phyloP scores from a whole-genome alignment of 2,113 vertebrate genomes.

The Protobothrops flavoviridis region DNA sequence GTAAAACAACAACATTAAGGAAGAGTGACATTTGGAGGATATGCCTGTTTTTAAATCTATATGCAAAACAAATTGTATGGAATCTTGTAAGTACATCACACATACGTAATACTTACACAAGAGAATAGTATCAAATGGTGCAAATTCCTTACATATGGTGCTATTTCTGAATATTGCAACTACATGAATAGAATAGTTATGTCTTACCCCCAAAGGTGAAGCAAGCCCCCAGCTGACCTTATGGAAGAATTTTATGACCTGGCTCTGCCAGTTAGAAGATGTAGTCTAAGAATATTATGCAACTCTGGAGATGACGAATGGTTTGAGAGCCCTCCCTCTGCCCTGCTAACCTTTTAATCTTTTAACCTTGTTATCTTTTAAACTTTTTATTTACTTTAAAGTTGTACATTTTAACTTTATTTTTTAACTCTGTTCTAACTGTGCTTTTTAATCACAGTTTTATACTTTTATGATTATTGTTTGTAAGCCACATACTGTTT shows the following conservation, averaged over 20 bases:
- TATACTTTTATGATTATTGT: not conserved
- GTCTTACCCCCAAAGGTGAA: not conserved
- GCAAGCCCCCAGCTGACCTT: not conserved
- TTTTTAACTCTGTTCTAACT: not conserved
- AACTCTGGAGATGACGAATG: not conserved
- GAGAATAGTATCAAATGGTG: not conserved
- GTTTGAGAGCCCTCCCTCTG: not conserved
- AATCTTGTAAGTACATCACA: not conserved
- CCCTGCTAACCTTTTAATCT: not conserved
- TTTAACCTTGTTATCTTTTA: not conserved
- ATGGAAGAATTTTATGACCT: not conserved
- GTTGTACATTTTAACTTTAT: not conserved
- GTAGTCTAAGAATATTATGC: not conserved
- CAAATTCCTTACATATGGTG: not conserved
- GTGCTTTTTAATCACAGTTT: not conserved
- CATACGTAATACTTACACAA: not conserved
- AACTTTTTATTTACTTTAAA: not conserved
- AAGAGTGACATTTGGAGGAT: not conserved
- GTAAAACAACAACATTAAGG: not conserved
- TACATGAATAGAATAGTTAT: not conserved
- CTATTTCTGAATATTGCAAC: not conserved
- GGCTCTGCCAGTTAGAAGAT: not conserved
- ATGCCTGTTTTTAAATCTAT: not conserved
- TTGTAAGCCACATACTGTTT: not conserved
- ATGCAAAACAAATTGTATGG: not conserved